Evolutionary conservation across 2,797 vertebrate genomes (phyloP).

Genomic region (Chrosomus eos): DNA sequence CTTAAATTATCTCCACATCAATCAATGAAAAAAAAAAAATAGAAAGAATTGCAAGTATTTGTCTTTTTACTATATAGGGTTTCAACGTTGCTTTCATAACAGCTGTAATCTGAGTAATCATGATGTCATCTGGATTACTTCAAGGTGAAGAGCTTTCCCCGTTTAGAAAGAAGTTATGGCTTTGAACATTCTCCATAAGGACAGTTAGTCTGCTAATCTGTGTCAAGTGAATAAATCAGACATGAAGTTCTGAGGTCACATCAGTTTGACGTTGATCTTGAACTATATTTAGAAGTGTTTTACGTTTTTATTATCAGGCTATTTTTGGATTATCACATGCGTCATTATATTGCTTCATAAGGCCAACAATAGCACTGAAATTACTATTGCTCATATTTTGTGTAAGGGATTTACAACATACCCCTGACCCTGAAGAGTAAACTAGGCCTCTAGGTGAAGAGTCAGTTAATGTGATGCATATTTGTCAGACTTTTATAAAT

Average conservation of each 20-base stretch:
- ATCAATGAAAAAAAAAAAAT: background rate
- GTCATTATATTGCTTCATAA: slow-evolving; percentile 1
- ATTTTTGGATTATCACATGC: background rate
- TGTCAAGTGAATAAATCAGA: slow-evolving; percentile 33
- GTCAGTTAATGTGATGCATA: background rate
- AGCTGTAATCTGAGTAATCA: background rate
- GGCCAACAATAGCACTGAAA: background rate
- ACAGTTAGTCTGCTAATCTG: background rate
- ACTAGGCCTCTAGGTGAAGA: background rate
- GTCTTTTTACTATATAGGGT: background rate
- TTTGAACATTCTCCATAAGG: background rate
- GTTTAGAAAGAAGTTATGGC: slow-evolving; percentile 18
- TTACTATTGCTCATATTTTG: background rate
- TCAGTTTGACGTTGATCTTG: background rate
- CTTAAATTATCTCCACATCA: background rate
- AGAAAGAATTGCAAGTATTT: background rate
- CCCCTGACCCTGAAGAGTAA: background rate
- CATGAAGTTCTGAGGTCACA: background rate
- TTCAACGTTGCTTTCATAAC: slow-evolving; percentile 9
- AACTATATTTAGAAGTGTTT: background rate
- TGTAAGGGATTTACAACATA: background rate
- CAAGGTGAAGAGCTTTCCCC: background rate
- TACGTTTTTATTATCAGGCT: background rate
- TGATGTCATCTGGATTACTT: slow-evolving; percentile 9
- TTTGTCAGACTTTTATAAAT: too few species aligned